Conservation (phyloP, 2,113 vertebrate genomes). For the Aldabrachelys gigantea region DNA sequence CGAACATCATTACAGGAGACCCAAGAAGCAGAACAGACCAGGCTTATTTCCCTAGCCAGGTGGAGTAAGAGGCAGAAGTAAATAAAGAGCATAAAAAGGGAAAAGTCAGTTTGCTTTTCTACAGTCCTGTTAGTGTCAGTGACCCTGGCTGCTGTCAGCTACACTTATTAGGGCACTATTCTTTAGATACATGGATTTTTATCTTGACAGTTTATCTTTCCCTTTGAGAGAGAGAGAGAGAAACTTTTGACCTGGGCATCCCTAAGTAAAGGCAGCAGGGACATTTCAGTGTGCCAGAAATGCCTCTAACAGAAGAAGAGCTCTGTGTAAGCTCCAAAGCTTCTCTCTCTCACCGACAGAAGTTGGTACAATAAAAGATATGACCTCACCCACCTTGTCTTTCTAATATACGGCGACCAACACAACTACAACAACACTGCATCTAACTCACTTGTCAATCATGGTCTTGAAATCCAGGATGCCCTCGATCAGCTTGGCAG, state of each 20-base stretch:
- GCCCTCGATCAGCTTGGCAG: conserved; percentile 94
- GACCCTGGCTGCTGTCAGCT: not conserved
- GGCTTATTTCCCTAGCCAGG: not conserved
- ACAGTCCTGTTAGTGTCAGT: not conserved
- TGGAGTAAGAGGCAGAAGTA: not conserved
- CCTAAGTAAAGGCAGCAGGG: not conserved
- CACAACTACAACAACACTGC: not conserved
- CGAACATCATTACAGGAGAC: not conserved
- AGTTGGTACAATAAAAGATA: not conserved
- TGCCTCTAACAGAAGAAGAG: conserved; percentile 63
- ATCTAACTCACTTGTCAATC: conserved; percentile 92
- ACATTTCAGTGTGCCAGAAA: not conserved
- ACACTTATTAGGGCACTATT: not conserved
- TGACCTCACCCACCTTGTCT: not conserved
- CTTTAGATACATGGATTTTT: not conserved
- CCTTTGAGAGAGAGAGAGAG: not conserved
- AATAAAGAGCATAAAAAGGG: not conserved
- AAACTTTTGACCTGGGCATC: not conserved
- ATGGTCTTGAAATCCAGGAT: conserved; percentile 95
- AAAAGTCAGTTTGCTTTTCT: conserved; percentile 17
- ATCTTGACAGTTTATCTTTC: not conserved
- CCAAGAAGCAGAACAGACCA: not conserved
- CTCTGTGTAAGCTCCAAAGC: not conserved
- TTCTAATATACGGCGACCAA: not conserved
- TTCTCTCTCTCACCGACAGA: not conserved